These are phyloP conservation scores for Lacanobia wlatinum DNA, from an alignment of 2,888 invertebrate species.

Conservation along the genomic window DNA sequence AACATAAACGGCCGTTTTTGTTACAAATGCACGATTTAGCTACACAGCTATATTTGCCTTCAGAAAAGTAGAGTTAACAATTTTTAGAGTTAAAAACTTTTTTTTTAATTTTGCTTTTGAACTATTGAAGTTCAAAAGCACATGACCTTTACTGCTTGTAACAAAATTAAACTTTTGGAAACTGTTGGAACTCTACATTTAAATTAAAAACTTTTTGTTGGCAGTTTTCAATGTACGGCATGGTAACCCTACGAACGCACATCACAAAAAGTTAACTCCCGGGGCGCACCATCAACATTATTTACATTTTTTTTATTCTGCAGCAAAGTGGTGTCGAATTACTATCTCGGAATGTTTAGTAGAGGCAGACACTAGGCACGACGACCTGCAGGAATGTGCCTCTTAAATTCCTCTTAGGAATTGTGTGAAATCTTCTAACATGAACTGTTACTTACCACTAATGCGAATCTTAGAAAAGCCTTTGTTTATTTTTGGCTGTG, in stretches of 20 bases:
- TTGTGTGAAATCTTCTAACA: constrained; percentile 52
- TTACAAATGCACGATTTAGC: too few species aligned
- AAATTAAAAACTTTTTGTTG: constrained; percentile 9
- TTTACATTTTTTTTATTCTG: constrained; percentile 83
- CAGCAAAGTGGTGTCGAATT: constrained; percentile 85
- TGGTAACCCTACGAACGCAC: constrained; percentile 68
- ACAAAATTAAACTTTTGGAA: neutral
- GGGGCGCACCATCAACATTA: constrained; percentile 82
- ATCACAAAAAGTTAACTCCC: constrained; percentile 80
- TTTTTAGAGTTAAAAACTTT: too few species aligned
- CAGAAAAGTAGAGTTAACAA: too few species aligned
- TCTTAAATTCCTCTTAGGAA: constrained; percentile 66
- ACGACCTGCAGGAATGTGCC: constrained; percentile 69
- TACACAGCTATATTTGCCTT: too few species aligned
- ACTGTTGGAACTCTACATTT: too few species aligned
- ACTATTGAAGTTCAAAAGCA: neutral
- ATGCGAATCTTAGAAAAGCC: neutral
- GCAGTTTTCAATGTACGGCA: constrained; percentile 9
- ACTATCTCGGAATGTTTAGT: constrained; percentile 87
- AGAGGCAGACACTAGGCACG: constrained; percentile 70
- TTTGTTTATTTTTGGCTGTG: neutral
- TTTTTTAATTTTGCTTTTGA: too few species aligned
- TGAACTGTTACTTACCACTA: constrained; percentile 1
- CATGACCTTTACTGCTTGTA: neutral
- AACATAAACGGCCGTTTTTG: too few species aligned